phyloP scores from a whole-genome alignment of 2,888 invertebrate genomes.

The Pyrrhosoma nymphula region DNA sequence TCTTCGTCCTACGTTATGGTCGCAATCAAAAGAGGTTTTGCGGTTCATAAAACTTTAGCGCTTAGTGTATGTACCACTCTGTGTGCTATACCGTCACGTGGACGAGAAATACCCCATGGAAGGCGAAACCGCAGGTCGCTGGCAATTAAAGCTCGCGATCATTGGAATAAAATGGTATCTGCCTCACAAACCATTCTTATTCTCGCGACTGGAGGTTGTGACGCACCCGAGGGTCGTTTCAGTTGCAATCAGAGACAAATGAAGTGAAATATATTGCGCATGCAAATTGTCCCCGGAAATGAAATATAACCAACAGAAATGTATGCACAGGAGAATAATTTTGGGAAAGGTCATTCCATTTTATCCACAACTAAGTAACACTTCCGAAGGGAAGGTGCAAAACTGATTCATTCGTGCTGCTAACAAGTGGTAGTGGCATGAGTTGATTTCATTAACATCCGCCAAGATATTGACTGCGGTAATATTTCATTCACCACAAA shows the following conservation, averaged over 20 bases:
- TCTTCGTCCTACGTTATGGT: not conserved
- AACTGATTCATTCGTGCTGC: too few relatives aligned
- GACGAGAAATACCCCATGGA: not conserved
- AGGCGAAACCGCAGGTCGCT: not conserved
- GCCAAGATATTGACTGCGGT: too few relatives aligned
- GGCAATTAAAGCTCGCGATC: not conserved
- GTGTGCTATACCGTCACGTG: not conserved
- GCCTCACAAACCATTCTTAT: not conserved
- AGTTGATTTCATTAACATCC: too few relatives aligned
- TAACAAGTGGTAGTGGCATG: too few relatives aligned
- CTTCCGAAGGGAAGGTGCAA: too few relatives aligned
- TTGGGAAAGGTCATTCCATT: too few relatives aligned
- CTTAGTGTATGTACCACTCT: not conserved
- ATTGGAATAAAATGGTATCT: not conserved
- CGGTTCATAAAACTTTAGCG: not conserved
- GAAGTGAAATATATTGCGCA: not conserved
- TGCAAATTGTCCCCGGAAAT: not conserved
- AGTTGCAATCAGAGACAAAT: not conserved
- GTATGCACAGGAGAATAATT: not conserved
- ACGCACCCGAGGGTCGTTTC: not conserved
- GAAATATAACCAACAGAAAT: not conserved
- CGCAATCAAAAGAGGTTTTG: not conserved
- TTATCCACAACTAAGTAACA: too few relatives aligned
- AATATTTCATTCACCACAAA: too few relatives aligned
- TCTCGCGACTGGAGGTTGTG: not conserved